A percentile compares a stretch with the other conserved stretches of the same genome.
Evolutionary conservation across 2,113 vertebrate species (phyloP).

Genomic region (Casuarius casuarius): DNA sequence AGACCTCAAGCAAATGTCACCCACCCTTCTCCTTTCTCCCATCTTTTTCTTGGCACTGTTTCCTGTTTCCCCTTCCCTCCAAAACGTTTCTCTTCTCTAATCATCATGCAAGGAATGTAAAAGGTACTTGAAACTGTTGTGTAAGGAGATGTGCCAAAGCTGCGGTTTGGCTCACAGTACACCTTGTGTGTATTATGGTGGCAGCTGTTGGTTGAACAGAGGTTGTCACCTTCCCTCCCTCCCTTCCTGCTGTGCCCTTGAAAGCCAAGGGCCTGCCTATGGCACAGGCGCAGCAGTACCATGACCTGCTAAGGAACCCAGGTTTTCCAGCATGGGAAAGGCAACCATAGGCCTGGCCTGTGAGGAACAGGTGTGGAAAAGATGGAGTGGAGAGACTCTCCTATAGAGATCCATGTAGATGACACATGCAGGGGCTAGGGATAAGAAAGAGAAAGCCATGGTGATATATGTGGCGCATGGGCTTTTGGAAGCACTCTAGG

Average conservation of each 20-base stretch:
- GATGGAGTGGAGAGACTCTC: background rate
- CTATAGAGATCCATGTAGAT: background rate
- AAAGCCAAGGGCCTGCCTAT: background rate
- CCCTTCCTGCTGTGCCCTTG: background rate
- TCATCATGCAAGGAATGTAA: background rate
- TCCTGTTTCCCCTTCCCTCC: background rate
- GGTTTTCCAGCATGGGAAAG: background rate
- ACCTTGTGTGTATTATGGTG: background rate
- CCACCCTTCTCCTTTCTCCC: background rate
- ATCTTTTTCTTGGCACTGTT: background rate
- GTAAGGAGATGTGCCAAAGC: background rate
- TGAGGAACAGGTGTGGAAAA: background rate
- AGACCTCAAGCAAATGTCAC: background rate
- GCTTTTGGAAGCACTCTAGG: background rate
- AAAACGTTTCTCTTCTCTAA: background rate
- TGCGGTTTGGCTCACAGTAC: background rate
- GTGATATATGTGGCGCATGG: background rate
- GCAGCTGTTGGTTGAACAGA: background rate
- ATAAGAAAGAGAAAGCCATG: background rate
- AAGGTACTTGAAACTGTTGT: background rate
- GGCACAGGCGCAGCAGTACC: background rate
- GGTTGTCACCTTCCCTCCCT: background rate
- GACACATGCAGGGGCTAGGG: background rate
- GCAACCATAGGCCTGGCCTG: background rate
- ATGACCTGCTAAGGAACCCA: background rate